Conservation (phyloP, 2,797 vertebrate genomes). For the Sciurus carolinensis region DNA sequence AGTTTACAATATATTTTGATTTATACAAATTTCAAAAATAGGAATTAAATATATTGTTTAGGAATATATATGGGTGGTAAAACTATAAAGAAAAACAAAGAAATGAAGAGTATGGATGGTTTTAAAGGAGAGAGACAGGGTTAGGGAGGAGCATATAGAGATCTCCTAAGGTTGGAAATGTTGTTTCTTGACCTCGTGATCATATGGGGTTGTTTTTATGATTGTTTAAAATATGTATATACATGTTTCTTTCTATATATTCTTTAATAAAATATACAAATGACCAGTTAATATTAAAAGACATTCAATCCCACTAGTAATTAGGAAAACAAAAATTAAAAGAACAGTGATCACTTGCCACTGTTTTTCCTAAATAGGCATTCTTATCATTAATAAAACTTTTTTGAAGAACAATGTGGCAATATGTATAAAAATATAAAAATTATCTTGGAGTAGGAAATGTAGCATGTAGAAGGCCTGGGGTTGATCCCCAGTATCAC, state of each 20-base stretch:
- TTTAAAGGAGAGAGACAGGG: background rate
- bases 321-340: constrained; percentile 67
- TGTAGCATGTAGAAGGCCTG: background rate
- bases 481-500: no score
- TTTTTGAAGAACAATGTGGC: constrained; percentile 36
- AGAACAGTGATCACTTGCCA: constrained; percentile 17
- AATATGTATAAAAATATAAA: constrained; percentile 27
- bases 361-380: background rate
- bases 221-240: background rate
- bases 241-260: background rate
- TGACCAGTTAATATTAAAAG: constrained; percentile 51
- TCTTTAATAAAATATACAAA: constrained; percentile 31
- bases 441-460: background rate
- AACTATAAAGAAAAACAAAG: background rate
- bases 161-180: background rate
- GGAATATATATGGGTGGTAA: background rate
- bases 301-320: constrained; percentile 36
- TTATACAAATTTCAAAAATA: constrained; percentile 59
- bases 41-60: background rate
- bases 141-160: background rate
- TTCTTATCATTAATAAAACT: constrained; percentile 12
- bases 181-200: background rate
- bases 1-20: constrained; percentile 26
- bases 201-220: background rate
- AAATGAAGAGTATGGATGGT: background rate